Evolutionary conservation across 2,113 vertebrate species (phyloP).

Genomic region (Campylomormyrus tamandua): DNA sequence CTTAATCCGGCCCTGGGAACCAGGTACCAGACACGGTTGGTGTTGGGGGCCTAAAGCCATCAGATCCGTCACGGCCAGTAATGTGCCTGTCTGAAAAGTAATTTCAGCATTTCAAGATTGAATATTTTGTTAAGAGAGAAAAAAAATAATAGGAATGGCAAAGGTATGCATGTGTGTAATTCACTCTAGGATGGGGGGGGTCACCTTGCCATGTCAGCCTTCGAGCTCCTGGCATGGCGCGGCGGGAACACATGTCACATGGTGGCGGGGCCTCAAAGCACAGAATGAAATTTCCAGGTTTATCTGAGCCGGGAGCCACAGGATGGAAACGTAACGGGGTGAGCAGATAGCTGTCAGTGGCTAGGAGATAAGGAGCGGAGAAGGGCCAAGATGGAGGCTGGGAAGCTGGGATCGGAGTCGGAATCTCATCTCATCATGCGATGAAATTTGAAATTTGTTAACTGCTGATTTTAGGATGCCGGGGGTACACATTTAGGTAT

Average conservation of each 20-base stretch:
- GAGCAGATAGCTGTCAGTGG: slow-evolving; percentile 28
- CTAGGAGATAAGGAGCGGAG: slow-evolving; percentile 26
- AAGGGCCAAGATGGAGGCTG: slow-evolving; percentile 21
- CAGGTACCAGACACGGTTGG: neutral
- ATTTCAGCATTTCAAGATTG: neutral
- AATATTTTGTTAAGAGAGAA: slow-evolving; percentile 3
- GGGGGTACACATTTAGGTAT: neutral
- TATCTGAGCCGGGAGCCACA: slow-evolving; percentile 28
- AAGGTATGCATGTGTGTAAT: neutral
- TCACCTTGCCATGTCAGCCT: neutral
- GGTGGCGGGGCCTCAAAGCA: neutral
- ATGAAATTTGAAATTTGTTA: slow-evolving; percentile 36
- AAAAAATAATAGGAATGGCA: neutral
- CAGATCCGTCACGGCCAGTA: neutral
- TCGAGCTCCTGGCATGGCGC: neutral
- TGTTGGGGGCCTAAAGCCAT: neutral
- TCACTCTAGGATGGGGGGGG: neutral
- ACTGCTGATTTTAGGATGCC: slow-evolving; percentile 15
- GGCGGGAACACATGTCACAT: neutral
- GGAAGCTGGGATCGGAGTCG: neutral
- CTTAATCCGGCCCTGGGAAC: neutral
- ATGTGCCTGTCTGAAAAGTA: neutral
- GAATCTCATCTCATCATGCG: slow-evolving; percentile 36
- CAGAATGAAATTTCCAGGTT: slow-evolving; percentile 35
- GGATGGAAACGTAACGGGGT: slow-evolving; percentile 22